Evolutionary conservation across 2,113 vertebrate genomes (phyloP).

Genomic region (Clarias magur): DNA sequence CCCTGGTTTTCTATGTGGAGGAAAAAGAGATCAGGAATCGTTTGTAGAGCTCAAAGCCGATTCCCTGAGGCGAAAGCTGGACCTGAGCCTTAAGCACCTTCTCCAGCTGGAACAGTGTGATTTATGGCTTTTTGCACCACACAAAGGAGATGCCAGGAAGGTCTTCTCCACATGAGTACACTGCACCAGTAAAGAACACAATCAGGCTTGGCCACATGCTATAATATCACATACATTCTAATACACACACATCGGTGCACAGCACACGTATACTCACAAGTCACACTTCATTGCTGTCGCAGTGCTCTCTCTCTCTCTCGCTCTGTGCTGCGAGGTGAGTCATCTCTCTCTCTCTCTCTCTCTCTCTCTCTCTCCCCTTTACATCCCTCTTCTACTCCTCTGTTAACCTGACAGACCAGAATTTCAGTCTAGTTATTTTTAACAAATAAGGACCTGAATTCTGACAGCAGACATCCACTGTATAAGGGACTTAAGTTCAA

Average conservation of each 20-base stretch:
- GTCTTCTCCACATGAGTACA: conserved; percentile 69
- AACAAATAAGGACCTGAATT: conserved; percentile 41
- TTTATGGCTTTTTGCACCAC: conserved; percentile 70
- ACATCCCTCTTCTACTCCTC: conserved; percentile 56
- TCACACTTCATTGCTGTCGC: conserved; percentile 73
- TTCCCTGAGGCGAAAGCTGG: conserved; percentile 65
- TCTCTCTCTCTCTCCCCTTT: conserved; percentile 55
- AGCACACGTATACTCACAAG: conserved; percentile 43
- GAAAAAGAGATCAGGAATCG: conserved; percentile 60
- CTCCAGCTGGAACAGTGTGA: conserved; percentile 66
- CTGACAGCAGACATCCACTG: neutral
- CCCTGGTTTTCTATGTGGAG: conserved; percentile 54
- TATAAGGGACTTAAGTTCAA: neutral
- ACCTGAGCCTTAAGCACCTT: conserved; percentile 64
- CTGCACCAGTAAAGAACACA: conserved; percentile 67
- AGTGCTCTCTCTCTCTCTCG: conserved; percentile 66
- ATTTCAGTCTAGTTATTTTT: conserved; percentile 66
- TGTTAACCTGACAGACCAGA: conserved; percentile 65
- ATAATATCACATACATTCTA: conserved; percentile 27
- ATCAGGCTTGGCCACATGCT: neutral
- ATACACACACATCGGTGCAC: neutral
- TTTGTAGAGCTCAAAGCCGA: conserved; percentile 65
- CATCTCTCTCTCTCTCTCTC: conserved; percentile 59
- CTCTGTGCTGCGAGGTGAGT: conserved; percentile 73
- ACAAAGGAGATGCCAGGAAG: conserved; percentile 69